Base-by-base conservation (phyloP, 2,113 vertebrate genomes). In the Calyptomena viridis region DNA sequence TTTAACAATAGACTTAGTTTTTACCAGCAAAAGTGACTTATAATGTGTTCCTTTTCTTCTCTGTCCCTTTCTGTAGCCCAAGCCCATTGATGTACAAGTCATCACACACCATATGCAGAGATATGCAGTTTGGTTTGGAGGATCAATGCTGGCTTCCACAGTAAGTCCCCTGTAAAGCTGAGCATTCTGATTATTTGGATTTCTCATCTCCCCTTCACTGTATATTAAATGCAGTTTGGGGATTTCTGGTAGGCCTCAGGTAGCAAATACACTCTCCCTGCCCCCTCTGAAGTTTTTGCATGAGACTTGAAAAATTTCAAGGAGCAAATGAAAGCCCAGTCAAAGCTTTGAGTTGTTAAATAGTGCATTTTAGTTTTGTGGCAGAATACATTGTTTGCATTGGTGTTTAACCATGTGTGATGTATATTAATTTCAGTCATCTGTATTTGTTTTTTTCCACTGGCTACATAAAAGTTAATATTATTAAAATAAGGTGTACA, bases 81-180 rank as follows among this genome's bases (percentile, higher is more conserved):
- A 99, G 97, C 99, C 99, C 78, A 99, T 99, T 75, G 99, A 99
- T 73, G 99, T 99, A 52, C 99, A 99, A 93, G 99, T 99, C 72
- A 98, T 99, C 84, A 99, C 99, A 46, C 99, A 99, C 96, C 99
- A 99, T 93, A 99, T 99, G 99, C 99, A 99, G 94, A 98, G 99
- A 98, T 99, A 99, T 0, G 99, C 99, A 9, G 99, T 99, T 95
- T 99, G 99, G 99, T 99, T 99, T 93, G 99, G 99, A 96, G 99
- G 99, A 94, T 99, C 99, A n/a, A 99, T 99, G 99, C 94, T 99
- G 96, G 99, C 99, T 84, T 99, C 99, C 87, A 99, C 99, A 90
- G 99, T 99, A 96, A 99, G 99, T 99, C 58, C 23, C 40, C 24
- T 50, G 6, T 31, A 84, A 74, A 87, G 40, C 67, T 78, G 80